These are phyloP conservation scores for Erythrocercus mccallii DNA, from an alignment of 2,113 vertebrate species.

Conservation along the genomic window DNA sequence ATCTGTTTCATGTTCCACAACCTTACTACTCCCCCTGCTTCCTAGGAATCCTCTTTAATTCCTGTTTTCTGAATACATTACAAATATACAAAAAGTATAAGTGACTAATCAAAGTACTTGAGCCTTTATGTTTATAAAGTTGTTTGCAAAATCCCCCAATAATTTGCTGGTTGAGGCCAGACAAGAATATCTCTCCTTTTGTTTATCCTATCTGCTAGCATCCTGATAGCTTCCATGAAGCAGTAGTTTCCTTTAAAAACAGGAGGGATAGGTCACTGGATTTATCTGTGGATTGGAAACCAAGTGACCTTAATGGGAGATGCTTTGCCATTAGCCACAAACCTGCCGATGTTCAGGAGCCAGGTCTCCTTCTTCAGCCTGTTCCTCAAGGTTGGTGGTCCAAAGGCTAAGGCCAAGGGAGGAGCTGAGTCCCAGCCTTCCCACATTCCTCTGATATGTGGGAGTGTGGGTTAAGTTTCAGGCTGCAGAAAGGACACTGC, in stretches of 20 bases:
- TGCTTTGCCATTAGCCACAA: background rate
- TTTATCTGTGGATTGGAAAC: background rate
- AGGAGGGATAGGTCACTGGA: background rate
- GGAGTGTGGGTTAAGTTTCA: background rate
- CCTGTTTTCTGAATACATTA: background rate
- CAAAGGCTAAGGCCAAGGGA: background rate
- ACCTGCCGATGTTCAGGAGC: background rate
- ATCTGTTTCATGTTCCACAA: background rate
- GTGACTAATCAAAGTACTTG: background rate
- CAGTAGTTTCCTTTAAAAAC: background rate
- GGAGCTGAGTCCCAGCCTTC: background rate
- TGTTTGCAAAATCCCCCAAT: background rate
- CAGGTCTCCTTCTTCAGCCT: background rate
- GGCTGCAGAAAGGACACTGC: background rate
- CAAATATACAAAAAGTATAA: background rate
- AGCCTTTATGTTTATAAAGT: background rate
- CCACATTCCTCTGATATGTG: background rate
- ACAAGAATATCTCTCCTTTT: background rate
- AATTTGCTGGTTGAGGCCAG: background rate
- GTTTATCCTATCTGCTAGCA: background rate
- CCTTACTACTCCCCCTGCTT: background rate
- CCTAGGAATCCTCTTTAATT: conserved; percentile 4
- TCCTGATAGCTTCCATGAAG: background rate
- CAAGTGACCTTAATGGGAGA: background rate
- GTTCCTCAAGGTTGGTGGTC: conserved; percentile 50